Evolutionary conservation across 37 sponge, comb jelly and placozoan genomes (phyloP).

Genomic region (Bolinopsis microptera): DNA sequence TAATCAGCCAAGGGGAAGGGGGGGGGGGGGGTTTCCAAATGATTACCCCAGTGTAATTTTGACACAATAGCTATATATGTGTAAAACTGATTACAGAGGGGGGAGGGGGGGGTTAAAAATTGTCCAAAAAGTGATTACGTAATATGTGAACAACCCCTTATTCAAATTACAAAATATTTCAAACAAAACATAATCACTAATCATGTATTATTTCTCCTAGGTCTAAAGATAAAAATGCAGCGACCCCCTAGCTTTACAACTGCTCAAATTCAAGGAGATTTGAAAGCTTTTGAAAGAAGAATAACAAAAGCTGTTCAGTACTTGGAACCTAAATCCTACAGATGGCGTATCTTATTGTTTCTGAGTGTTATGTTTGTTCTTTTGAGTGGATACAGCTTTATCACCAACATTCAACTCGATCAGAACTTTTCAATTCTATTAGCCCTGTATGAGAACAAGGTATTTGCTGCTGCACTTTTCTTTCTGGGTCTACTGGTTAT

Average conservation of each 20-base stretch:
- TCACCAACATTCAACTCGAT: conserved; percentile 53
- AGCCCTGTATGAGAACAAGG: conserved; percentile 55
- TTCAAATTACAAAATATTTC: too few relatives aligned
- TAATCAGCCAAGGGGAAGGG: too few relatives aligned
- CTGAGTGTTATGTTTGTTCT: conserved; percentile 54
- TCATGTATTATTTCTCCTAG: too few relatives aligned
- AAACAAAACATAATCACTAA: too few relatives aligned
- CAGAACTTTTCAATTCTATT: background rate
- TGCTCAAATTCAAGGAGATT: conserved; percentile 51
- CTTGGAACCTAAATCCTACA: conserved; percentile 55
- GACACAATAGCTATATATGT: too few relatives aligned
- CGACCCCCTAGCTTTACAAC: conserved; percentile 32
- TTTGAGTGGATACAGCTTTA: conserved; percentile 56
- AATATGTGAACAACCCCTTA: too few relatives aligned
- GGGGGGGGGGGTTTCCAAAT: too few relatives aligned
- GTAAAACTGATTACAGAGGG: too few relatives aligned
- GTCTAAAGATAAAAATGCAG: background rate
- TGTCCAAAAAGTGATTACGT: too few relatives aligned
- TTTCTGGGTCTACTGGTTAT: conserved; percentile 32
- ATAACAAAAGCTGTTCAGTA: conserved; percentile 50
- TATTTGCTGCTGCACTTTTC: conserved; percentile 21
- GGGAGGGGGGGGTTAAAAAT: too few relatives aligned
- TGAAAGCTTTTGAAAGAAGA: conserved; percentile 53
- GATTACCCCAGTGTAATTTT: too few relatives aligned
- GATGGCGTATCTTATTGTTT: conserved; percentile 5